Evolutionary conservation across 2,888 invertebrate genomes (phyloP).

Genomic region (Cryptosula pallasiana): DNA sequence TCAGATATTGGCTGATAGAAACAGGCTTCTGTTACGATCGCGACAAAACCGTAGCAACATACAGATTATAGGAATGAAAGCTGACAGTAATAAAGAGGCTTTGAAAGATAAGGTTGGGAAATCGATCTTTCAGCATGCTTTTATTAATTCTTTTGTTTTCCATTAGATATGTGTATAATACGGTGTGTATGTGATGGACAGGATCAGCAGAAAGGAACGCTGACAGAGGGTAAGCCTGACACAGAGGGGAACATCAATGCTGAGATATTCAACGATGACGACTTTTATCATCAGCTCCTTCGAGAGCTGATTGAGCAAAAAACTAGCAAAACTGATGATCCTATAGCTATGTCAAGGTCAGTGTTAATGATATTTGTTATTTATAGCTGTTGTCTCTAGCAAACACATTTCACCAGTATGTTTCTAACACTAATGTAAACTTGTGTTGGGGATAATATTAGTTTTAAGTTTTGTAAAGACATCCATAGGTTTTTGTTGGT

Average conservation of each 20-base stretch:
- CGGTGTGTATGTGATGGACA: too few relatives aligned
- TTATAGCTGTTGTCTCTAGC: too few relatives aligned
- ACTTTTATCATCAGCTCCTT: conserved; percentile 90
- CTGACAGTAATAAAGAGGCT: conserved; percentile 28
- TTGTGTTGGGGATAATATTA: too few relatives aligned
- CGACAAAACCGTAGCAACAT: conserved; percentile 73
- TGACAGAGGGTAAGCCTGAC: not conserved
- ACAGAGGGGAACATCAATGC: conserved; percentile 32
- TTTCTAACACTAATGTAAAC: too few relatives aligned
- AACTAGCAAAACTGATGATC: conserved; percentile 74
- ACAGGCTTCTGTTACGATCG: conserved; percentile 71
- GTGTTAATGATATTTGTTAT: too few relatives aligned
- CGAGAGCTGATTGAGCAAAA: conserved; percentile 88
- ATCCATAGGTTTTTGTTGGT: too few relatives aligned
- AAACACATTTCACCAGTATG: too few relatives aligned
- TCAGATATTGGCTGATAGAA: conserved; percentile 68
- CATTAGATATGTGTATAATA: not conserved
- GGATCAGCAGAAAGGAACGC: not conserved
- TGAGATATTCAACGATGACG: conserved; percentile 92
- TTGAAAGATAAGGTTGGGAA: not conserved
- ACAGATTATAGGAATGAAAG: conserved; percentile 38
- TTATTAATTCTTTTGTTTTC: not conserved
- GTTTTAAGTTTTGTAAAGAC: too few relatives aligned
- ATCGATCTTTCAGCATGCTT: not conserved
- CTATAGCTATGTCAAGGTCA: conserved; percentile 70